Evolutionary conservation across 2,113 vertebrate species (phyloP).

Genomic region (Crotalus tigris): DNA sequence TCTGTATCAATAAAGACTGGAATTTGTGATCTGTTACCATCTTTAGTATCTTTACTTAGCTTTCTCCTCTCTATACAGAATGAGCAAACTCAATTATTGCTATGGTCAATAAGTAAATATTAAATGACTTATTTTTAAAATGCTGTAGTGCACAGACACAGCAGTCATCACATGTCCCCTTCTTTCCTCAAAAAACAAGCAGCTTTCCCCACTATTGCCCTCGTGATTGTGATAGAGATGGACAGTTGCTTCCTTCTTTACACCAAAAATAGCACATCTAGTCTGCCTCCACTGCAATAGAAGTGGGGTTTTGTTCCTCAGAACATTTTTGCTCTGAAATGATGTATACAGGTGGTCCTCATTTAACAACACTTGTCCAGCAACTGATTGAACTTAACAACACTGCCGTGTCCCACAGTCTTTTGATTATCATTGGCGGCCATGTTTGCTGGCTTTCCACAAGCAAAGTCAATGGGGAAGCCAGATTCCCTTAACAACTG

Average conservation of each 20-base stretch:
- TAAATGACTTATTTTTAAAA: not conserved
- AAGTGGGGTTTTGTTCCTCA: not conserved
- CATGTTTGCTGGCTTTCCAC: not conserved
- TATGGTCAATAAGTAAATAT: not conserved
- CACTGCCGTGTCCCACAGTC: not conserved
- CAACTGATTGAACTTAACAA: not conserved
- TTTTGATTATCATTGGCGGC: not conserved
- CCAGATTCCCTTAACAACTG: not conserved
- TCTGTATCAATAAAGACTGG: not conserved
- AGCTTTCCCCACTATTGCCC: not conserved
- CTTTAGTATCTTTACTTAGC: accelerated
- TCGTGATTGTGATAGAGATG: not conserved
- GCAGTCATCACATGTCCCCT: not conserved
- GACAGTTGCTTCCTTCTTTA: not conserved
- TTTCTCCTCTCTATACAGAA: not conserved
- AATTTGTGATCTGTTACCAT: not conserved
- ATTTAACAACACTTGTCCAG: not conserved
- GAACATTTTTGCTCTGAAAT: not conserved
- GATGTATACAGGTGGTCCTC: not conserved
- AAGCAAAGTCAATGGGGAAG: not conserved
- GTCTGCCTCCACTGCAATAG: not conserved
- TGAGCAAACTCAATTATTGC: not conserved
- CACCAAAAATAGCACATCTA: not conserved
- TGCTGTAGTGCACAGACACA: not conserved
- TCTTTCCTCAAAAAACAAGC: not conserved